Evolutionary conservation across 2,113 vertebrate genomes (phyloP).

Genomic region (Amia ocellicauda): DNA sequence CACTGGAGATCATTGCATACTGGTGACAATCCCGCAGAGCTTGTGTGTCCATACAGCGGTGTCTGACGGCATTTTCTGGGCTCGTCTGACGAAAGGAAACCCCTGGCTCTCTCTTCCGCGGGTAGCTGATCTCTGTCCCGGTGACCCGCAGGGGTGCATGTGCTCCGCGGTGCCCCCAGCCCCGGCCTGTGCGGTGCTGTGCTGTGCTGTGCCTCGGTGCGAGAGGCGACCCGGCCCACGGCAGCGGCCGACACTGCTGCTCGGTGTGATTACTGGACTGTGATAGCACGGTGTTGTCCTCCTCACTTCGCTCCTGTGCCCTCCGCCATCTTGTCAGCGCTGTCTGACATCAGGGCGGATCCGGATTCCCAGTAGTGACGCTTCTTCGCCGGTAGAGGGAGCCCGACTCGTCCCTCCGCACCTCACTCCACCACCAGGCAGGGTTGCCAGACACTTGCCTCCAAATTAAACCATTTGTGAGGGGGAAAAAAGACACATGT

Average conservation of each 20-base stretch:
- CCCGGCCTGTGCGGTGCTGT: not conserved
- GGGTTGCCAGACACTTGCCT: too few species aligned
- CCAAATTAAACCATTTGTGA: too few species aligned
- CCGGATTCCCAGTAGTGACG: constrained; percentile 18
- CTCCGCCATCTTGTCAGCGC: constrained; percentile 66
- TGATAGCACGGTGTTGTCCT: constrained; percentile 46
- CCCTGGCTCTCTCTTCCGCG: not conserved
- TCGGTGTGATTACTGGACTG: constrained; percentile 19
- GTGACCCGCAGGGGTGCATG: constrained; percentile 6
- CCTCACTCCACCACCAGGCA: not conserved
- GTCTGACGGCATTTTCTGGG: not conserved
- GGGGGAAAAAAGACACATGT: too few species aligned
- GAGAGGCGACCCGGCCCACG: not conserved
- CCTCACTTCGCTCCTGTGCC: constrained; percentile 51
- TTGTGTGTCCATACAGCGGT: not conserved
- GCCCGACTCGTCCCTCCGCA: not conserved
- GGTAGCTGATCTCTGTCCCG: not conserved
- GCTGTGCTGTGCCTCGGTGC: not conserved
- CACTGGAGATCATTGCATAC: not conserved
- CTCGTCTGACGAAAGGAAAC: not conserved
- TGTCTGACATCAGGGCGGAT: constrained; percentile 45
- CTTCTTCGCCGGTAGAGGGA: constrained; percentile 19
- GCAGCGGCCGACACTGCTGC: constrained; percentile 12
- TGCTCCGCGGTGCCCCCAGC: not conserved
- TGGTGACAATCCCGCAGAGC: not conserved